Evolutionary conservation across 2,888 invertebrate genomes (phyloP).

Genomic region (Aquatica leii): DNA sequence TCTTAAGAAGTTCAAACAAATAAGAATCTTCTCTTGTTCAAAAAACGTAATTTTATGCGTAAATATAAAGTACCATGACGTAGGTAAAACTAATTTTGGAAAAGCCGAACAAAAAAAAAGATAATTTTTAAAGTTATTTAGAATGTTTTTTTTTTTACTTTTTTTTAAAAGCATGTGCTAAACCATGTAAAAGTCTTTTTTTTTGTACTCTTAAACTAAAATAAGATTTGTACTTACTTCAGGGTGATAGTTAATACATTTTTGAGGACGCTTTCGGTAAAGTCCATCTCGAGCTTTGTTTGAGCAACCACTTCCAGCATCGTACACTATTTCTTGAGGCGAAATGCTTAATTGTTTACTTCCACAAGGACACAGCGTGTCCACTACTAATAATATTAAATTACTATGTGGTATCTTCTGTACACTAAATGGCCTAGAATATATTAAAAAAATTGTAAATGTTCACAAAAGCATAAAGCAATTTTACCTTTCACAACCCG

Average conservation of each 20-base stretch:
- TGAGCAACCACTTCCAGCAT: slow-evolving; percentile 63
- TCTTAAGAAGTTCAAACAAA: too few relatives aligned
- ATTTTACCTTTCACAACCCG: slow-evolving; percentile 82
- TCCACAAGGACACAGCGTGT: slow-evolving; percentile 88
- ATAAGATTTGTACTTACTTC: slow-evolving; percentile 70
- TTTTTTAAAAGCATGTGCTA: too few relatives aligned
- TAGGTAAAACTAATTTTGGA: too few relatives aligned
- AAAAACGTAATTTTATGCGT: too few relatives aligned
- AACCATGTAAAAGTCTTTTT: too few relatives aligned
- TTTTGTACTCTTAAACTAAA: too few relatives aligned
- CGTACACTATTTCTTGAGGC: slow-evolving; percentile 73
- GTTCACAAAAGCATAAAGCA: neutral
- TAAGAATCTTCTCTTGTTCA: too few relatives aligned
- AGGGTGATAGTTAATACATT: slow-evolving; percentile 90
- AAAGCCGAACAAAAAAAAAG: too few relatives aligned
- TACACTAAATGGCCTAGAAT: slow-evolving; percentile 84
- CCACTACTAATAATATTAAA: slow-evolving; percentile 86
- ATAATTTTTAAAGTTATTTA: too few relatives aligned
- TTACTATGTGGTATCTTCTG: slow-evolving; percentile 92
- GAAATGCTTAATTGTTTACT: slow-evolving; percentile 85
- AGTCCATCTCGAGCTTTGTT: slow-evolving; percentile 71
- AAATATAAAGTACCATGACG: too few relatives aligned
- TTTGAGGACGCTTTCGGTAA: slow-evolving; percentile 77
- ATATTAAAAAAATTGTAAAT: slow-evolving; percentile 41
- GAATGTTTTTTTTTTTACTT: too few relatives aligned